phyloP scores from a whole-genome alignment of 1,140 invertebrate genomes.

The Archivesica marissinica region DNA sequence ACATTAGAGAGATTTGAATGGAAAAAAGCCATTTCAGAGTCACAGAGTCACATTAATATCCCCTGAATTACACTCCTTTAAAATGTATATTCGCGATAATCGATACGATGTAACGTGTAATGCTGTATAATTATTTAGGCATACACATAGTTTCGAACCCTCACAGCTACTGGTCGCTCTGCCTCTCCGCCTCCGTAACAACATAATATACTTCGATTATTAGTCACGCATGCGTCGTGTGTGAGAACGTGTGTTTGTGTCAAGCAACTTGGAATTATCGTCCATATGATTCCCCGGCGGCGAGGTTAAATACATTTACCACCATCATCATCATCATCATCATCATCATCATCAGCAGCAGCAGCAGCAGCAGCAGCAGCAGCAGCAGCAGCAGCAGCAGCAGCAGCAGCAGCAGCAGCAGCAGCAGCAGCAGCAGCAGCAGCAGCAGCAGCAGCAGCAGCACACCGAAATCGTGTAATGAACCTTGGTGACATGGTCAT shows the following conservation, averaged over 20 bases:
- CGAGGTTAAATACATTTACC: not conserved
- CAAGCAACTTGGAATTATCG: not conserved
- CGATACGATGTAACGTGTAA: too few relatives aligned
- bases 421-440: not conserved
- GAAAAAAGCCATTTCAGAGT: too few relatives aligned
- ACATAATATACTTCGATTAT: too few relatives aligned
- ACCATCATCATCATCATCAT: not conserved
- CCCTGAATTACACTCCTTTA: too few relatives aligned
- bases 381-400: not conserved
- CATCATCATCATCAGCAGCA: too few relatives aligned
- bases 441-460: not conserved
- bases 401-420: not conserved
- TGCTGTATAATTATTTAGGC: too few relatives aligned
- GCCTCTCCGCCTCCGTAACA: too few relatives aligned
- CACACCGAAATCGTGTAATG: not conserved
- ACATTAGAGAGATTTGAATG: too few relatives aligned
- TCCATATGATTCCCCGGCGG: not conserved
- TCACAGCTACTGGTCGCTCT: too few relatives aligned
- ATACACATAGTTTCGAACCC: too few relatives aligned
- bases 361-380: constrained; percentile 4
- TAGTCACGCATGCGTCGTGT: not conserved
- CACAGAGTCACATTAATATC: too few relatives aligned
- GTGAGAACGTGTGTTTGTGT: not conserved
- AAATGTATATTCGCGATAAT: too few relatives aligned
- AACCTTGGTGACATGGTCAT: not conserved